A percentile compares a stretch with the other conserved stretches of the same genome.
These are phyloP conservation scores for Anoplius nigerrimus DNA, from an alignment of 2,888 invertebrate species.

Conservation along the genomic window DNA sequence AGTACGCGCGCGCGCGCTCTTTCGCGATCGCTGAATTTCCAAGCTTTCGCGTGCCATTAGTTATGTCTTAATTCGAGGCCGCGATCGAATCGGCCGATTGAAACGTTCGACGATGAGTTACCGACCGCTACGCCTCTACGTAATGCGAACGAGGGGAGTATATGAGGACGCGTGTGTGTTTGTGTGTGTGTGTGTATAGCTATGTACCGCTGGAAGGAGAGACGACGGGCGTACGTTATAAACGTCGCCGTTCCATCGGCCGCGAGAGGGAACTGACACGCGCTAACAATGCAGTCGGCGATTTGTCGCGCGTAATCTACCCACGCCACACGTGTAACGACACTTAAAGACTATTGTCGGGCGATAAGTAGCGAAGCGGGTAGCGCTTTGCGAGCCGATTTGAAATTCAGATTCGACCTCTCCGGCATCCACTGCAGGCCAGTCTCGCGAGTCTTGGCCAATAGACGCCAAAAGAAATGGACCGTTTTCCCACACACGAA, in stretches of 20 bases:
- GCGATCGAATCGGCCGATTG: too few species aligned
- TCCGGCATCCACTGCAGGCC: conserved; percentile 13
- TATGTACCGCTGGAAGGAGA: not conserved
- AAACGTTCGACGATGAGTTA: not conserved
- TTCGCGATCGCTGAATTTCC: not conserved
- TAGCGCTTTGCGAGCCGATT: conserved; percentile 25
- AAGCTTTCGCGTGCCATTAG: not conserved
- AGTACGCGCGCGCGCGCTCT: not conserved
- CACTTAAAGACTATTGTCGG: conserved; percentile 46
- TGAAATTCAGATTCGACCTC: conserved; percentile 25
- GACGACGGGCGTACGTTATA: not conserved
- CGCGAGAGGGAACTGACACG: conserved; percentile 36
- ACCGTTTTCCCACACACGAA: too few species aligned
- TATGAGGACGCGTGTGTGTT: conserved; percentile 36
- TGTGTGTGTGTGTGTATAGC: too few species aligned
- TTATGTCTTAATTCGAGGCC: too few species aligned
- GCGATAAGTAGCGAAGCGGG: conserved; percentile 38
- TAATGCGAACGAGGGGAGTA: conserved; percentile 9
- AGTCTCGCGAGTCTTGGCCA: not conserved
- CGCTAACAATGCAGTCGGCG: conserved; percentile 46
- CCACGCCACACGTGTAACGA: conserved; percentile 40
- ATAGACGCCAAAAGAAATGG: too few species aligned
- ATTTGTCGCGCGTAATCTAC: conserved; percentile 44
- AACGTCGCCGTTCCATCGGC: too few species aligned
- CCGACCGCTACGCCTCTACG: conserved; percentile 7